These are phyloP conservation scores for Macrostomum lignano DNA, from an alignment of 1,140 invertebrate species.

Conservation along the genomic window DNA sequence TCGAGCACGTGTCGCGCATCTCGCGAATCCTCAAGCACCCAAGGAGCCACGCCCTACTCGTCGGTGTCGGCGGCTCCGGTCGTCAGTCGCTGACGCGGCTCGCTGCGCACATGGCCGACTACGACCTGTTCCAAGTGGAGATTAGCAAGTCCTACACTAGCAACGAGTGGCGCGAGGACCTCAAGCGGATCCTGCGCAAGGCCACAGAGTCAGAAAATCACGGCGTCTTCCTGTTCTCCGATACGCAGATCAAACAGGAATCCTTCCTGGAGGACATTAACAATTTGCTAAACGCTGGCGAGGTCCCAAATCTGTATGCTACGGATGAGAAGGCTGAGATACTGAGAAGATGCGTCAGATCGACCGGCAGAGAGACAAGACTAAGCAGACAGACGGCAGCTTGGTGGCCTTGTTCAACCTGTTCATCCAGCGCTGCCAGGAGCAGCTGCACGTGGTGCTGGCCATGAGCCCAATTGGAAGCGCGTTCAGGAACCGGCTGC, in stretches of 20 bases:
- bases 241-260: constrained; percentile 69
- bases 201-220: constrained; percentile 40
- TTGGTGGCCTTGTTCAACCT: constrained; percentile 63
- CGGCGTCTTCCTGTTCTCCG: constrained; percentile 62
- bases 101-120: constrained; percentile 28
- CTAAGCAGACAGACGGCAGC: constrained; percentile 65
- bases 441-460: constrained; percentile 66
- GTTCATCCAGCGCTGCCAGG: constrained; percentile 55
- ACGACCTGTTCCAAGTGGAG: constrained; percentile 25
- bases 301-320: constrained; percentile 65
- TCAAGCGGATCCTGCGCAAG: constrained; percentile 25
- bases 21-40: constrained; percentile 27
- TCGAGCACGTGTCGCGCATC: constrained; percentile 29
- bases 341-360: constrained; percentile 66
- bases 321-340: constrained; percentile 64
- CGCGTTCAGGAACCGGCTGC: constrained; percentile 49
- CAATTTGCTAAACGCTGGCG: constrained; percentile 67
- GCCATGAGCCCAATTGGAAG: constrained; percentile 71
- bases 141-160: constrained; percentile 26
- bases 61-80: constrained; percentile 28
- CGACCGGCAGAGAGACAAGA: constrained; percentile 51
- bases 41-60: constrained; percentile 24
- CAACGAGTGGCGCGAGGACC: constrained; percentile 25
- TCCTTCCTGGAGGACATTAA: constrained; percentile 69
- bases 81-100: constrained; percentile 26